Conservation (phyloP, 2,113 vertebrate species). For the Bos javanicus region DNA sequence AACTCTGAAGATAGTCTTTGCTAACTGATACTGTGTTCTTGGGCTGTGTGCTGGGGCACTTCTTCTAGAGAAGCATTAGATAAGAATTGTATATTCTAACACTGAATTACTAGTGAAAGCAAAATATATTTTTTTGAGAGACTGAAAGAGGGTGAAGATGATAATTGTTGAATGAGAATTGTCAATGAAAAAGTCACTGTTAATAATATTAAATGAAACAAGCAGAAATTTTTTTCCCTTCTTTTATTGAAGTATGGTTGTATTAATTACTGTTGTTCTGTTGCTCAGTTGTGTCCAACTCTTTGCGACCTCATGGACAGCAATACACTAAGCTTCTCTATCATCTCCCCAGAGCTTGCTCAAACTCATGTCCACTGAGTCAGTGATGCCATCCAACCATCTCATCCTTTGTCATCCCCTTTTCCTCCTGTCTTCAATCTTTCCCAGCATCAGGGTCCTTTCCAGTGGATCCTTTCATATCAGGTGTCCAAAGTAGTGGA, state of each 20-base stretch:
- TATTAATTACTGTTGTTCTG: neutral
- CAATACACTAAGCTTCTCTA: neutral
- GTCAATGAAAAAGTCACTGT: neutral
- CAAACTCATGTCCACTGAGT: neutral
- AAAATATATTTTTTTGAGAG: neutral
- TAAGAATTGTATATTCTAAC: neutral
- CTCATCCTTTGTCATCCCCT: neutral
- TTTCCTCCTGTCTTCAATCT: neutral
- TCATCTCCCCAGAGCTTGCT: neutral
- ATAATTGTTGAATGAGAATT: neutral
- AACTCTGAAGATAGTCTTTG: neutral
- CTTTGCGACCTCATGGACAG: neutral
- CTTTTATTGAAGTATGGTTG: neutral
- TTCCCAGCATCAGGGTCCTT: no score
- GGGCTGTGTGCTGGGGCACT: neutral
- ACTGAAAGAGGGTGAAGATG: neutral
- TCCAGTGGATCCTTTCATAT: no score
- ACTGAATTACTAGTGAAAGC: neutral
- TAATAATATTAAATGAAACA: neutral
- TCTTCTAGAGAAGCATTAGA: neutral
- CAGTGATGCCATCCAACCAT: neutral
- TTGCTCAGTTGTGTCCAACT: rapidly evolving
- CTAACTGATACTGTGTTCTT: neutral
- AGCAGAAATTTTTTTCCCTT: neutral
- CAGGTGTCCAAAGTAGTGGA: no score